Evolutionary conservation across 2,888 invertebrate species (phyloP).

Genomic region (Ormyrus nitidulus): DNA sequence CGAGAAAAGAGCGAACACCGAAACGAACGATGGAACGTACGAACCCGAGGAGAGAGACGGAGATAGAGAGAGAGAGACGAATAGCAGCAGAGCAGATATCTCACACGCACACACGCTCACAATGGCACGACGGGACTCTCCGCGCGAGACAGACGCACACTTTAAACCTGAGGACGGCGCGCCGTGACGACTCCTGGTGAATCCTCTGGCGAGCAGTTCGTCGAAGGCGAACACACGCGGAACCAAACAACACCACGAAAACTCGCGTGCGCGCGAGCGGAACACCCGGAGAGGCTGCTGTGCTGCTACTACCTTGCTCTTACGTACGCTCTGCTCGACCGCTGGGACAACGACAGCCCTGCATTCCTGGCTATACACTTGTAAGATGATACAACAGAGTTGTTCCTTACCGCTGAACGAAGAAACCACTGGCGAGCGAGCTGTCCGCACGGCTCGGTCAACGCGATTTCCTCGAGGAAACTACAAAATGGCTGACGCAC

Average conservation of each 20-base stretch:
- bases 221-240: not conserved
- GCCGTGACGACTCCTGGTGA: not conserved
- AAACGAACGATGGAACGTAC: conserved; percentile 41
- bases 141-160: too few relatives aligned
- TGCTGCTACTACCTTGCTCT: too few relatives aligned
- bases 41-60: conserved; percentile 21
- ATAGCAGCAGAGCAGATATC: not conserved
- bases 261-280: not conserved
- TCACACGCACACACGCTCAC: conserved; percentile 2
- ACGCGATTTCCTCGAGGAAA: conserved; percentile 81
- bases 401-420: conserved; percentile 32
- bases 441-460: conserved; percentile 70
- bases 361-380: too few relatives aligned
- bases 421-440: not conserved
- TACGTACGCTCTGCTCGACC: too few relatives aligned
- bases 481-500: conserved; percentile 83
- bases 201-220: not conserved
- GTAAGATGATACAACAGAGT: too few relatives aligned
- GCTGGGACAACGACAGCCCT: too few relatives aligned
- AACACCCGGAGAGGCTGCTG: not conserved
- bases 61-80: conserved; percentile 20
- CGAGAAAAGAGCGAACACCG: conserved; percentile 39
- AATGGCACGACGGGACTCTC: not conserved
- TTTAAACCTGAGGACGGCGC: too few relatives aligned
- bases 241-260: not conserved